phyloP scores from a whole-genome alignment of 2,888 invertebrate species.

The Nematopogon swammerdamellus region DNA sequence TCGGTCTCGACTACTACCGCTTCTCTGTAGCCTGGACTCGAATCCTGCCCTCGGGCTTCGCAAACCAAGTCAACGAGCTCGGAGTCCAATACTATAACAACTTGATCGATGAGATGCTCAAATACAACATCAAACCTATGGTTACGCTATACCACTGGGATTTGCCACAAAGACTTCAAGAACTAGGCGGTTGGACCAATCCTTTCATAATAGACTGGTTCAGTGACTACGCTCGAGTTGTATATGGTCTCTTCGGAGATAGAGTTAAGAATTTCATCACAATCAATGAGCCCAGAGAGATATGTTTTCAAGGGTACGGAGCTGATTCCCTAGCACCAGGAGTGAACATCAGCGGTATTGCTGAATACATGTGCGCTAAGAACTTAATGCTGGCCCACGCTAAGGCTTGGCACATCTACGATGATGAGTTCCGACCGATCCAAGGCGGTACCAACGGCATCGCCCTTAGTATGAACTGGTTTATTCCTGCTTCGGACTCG shows the following conservation, averaged over 20 bases:
- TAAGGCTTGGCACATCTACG: constrained; percentile 33
- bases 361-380: constrained; percentile 47
- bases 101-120: constrained; percentile 58
- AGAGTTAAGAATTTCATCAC: constrained; percentile 56
- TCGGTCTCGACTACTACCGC: constrained; percentile 43
- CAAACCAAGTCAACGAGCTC: constrained; percentile 50
- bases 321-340: constrained; percentile 22
- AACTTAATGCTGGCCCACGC: constrained; percentile 53
- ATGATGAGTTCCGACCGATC: constrained; percentile 24
- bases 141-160: constrained; percentile 57
- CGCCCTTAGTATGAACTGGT: constrained; percentile 37
- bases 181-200: constrained; percentile 50
- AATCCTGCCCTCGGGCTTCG: constrained; percentile 55
- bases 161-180: constrained; percentile 48
- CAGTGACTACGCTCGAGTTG: constrained; percentile 40
- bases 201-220: constrained; percentile 40
- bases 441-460: constrained; percentile 29
- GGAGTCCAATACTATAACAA: constrained; percentile 64
- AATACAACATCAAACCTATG: constrained; percentile 58
- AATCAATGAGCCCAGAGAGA: constrained; percentile 52
- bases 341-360: constrained; percentile 34
- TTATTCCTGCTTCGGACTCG: constrained; percentile 41
- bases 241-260: constrained; percentile 40
- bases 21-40: constrained; percentile 62
- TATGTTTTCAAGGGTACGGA: constrained; percentile 42